Evolutionary conservation across 2,797 vertebrate genomes (phyloP).

Genomic region (Myripristis jacobus): DNA sequence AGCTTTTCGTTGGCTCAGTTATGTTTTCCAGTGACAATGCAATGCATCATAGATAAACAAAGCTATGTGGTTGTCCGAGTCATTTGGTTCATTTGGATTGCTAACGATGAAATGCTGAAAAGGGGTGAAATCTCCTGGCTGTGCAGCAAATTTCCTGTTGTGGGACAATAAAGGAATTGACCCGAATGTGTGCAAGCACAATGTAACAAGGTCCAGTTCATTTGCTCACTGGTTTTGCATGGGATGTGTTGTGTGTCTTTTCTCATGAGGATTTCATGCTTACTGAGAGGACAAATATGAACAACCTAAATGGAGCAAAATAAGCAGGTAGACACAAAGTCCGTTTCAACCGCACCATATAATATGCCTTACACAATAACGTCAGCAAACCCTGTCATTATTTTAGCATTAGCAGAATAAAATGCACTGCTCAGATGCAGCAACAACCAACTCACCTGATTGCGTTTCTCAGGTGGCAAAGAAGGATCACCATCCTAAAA

Average conservation of each 20-base stretch:
- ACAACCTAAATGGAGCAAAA: not conserved
- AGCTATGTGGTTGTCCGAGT: not conserved
- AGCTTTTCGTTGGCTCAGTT: too few species aligned
- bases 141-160: too few species aligned
- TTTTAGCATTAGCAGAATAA: not conserved
- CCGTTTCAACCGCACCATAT: too few species aligned
- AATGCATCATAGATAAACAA: not conserved
- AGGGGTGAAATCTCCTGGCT: too few species aligned
- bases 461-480: conserved; percentile 94
- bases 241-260: too few species aligned
- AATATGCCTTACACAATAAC: too few species aligned
- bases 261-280: too few species aligned
- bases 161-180: too few species aligned
- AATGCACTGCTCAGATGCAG: not conserved
- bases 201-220: too few species aligned
- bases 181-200: not conserved
- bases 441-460: conserved; percentile 87
- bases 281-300: too few species aligned
- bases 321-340: not conserved
- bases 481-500: conserved; percentile 93
- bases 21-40: not conserved
- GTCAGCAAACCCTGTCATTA: too few species aligned
- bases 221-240: too few species aligned
- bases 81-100: not conserved
- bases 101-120: not conserved